These are phyloP conservation scores for Falco novaeseelandiae DNA, from an alignment of 2,797 vertebrate genomes.

Conservation along the genomic window DNA sequence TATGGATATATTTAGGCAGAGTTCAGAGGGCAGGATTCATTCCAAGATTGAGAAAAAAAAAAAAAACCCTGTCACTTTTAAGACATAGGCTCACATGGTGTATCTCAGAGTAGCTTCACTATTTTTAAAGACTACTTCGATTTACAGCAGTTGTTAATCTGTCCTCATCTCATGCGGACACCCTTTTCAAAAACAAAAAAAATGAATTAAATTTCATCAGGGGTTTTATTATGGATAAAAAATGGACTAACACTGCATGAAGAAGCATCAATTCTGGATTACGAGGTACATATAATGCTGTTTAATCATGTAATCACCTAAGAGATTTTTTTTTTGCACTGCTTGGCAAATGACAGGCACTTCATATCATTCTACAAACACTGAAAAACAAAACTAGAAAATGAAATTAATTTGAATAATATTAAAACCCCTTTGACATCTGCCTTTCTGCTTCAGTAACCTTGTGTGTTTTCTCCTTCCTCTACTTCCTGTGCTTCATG, in stretches of 20 bases:
- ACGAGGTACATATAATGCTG: neutral
- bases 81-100: neutral
- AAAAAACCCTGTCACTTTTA: neutral
- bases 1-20: neutral
- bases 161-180: neutral
- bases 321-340: neutral
- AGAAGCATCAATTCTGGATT: neutral
- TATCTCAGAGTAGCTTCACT: neutral
- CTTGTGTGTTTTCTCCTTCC: neutral
- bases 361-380: neutral
- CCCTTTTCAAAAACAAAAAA: neutral
- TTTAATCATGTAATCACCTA: neutral
- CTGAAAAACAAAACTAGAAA: neutral
- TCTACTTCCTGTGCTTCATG: neutral
- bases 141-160: neutral
- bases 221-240: neutral
- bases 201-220: neutral
- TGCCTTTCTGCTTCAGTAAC: neutral
- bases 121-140: neutral
- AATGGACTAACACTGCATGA: neutral
- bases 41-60: neutral
- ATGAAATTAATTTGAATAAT: neutral
- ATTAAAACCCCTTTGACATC: neutral
- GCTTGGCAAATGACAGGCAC: neutral
- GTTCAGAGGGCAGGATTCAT: neutral